Evolutionary conservation across 2,113 vertebrate genomes (phyloP), one percentile per base, ranked within the genome.

Genomic region (Larimichthys polyactis): DNA sequence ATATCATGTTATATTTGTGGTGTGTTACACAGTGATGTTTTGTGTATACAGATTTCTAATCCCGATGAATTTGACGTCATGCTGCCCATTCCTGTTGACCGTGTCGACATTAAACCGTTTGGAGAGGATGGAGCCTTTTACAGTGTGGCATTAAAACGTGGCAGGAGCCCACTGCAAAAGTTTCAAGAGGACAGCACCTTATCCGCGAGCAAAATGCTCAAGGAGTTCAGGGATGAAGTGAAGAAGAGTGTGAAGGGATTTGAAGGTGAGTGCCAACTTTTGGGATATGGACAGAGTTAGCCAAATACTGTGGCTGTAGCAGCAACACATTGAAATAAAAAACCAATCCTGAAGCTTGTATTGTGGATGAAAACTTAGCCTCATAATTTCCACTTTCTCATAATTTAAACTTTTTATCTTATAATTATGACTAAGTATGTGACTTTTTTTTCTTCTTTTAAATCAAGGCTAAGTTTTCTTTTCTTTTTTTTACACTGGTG

Each of bases 51-150:
- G 94, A 95, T 95, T 67, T 84, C 80, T 24, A 49, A 89, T 29
- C 92, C 94, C 0, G 90, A 95, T 49, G 93, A 95, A 81, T 95
- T 95, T 76, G 92, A 94, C 8, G 79, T 95, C 17, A 95, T 94
- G 93, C 20, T 95, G 54, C 51, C 84, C 4, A 9, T 94, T 1
- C 77, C n/a, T 15, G 78, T 93, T 44, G 48, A 83, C 0, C 82
- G 92, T 46, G 90, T 87, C 62, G 2, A 58, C 0, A 19, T 92
- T 0, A 0, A 54, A 17, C 64, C 19, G 3, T 95, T 93, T 11
- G 63, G 54, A 68, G 0, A 19, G 0, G 82, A 90, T 6, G 92
- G 91, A 0, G 94, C 94, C 0, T 95, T 91, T 78, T 94, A 95
- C 49, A 92, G 70, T 19, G 91, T 92, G 49, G 11, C 1, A n/a